Evolutionary conservation across 2,797 vertebrate genomes (phyloP), one percentile per base, ranked within the genome.

Genomic region (Chrosomus eos): DNA sequence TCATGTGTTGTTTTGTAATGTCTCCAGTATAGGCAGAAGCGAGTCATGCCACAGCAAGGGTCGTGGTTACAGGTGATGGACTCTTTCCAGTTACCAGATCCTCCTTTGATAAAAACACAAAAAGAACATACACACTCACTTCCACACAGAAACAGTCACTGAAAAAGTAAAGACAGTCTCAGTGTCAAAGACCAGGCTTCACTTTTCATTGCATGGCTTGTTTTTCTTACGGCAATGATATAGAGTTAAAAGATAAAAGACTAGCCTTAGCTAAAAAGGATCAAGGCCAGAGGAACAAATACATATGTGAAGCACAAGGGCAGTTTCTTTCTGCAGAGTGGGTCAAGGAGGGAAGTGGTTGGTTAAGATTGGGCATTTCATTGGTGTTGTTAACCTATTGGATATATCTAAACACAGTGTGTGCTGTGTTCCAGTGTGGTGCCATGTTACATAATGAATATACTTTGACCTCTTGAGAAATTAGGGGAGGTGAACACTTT

Each of bases 381-480:
- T 73, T 16, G 3, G n/a, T 31, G 60, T 31, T 18, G 62, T 8
- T 64, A 31, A 64, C 62, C 62, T 31, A 8, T 31, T 31, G 31
- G 58, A 38, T 26, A 40, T 14, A 72, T 48, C 43, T 88, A 31
- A 86, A 64, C 80, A 40, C 83, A 89, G 88, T 53, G 21, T 60
- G 73, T 77, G 74, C 26, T 68, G 72, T 73, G 16, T 84, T 72
- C 38, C 67, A 51, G 72, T 36, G 5, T 31, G 19, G 38, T 48
- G 79, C 81, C 6, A 60, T 4, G 66, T 94, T 92, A 88, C 81
- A 66, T 90, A 92, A 93, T 14, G 48, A 0, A 7, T 73, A 82
- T 84, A 87, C 88, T 90, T 91, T 88, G 48, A 85, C 87, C 83
- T 91, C 88, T 91, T 92, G 89, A 89, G 88, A 86, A 93, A 93